Percentiles rank a stretch among this genome's conserved stretches.
Conservation (phyloP, 2,888 invertebrate genomes). For the Parasteatoda lunata region DNA sequence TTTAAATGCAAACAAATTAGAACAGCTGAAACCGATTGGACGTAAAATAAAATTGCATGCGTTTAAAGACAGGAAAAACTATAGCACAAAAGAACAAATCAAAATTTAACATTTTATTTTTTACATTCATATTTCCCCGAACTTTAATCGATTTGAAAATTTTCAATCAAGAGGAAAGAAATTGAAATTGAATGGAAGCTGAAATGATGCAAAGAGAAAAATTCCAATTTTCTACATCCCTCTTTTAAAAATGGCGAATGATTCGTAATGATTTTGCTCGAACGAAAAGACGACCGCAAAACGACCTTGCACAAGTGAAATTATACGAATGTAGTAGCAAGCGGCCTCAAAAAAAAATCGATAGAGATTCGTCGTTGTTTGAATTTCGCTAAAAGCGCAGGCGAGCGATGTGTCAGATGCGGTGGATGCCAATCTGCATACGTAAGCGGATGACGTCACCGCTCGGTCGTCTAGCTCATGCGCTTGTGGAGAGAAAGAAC, state of each 20-base stretch:
- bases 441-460: slow-evolving; percentile 66
- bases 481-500: slow-evolving; percentile 28
- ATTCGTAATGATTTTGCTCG: slow-evolving; percentile 46
- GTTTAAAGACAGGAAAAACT: too few relatives aligned
- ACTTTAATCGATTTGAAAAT: not conserved
- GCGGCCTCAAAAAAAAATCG: slow-evolving; percentile 59
- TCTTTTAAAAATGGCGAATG: slow-evolving; percentile 54
- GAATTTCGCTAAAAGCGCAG: slow-evolving; percentile 63
- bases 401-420: slow-evolving; percentile 66
- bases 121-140: too few relatives aligned
- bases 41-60: too few relatives aligned
- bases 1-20: too few relatives aligned
- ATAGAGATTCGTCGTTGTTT: slow-evolving; percentile 66
- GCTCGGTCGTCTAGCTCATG: slow-evolving; percentile 6
- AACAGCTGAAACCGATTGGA: too few relatives aligned
- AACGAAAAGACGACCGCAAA: slow-evolving; percentile 62
- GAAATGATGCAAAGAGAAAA: not conserved
- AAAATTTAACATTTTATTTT: too few relatives aligned
- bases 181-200: not conserved
- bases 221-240: slow-evolving; percentile 14
- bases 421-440: slow-evolving; percentile 67
- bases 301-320: slow-evolving; percentile 63
- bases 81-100: too few relatives aligned
- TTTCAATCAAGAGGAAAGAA: not conserved
- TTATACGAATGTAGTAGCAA: slow-evolving; percentile 62